Percentiles rank a stretch among this genome's conserved stretches.
Evolutionary conservation across 2,113 vertebrate species (phyloP).

Genomic region (Fulmarus glacialis): DNA sequence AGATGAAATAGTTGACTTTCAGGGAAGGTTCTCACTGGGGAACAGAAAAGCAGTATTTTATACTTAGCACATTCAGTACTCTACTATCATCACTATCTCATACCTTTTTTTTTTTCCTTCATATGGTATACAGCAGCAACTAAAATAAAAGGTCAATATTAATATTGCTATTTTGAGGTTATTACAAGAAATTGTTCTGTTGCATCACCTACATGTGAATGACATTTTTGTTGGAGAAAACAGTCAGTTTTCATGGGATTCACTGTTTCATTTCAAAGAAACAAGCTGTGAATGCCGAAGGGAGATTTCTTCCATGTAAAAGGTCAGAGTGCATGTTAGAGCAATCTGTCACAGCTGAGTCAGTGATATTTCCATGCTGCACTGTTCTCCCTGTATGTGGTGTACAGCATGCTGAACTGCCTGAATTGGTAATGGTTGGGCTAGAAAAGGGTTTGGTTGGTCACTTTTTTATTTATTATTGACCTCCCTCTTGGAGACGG

Average conservation of each 20-base stretch:
- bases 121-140: not conserved
- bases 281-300: not conserved
- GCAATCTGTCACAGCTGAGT: not conserved
- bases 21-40: not conserved
- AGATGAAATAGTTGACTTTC: not conserved
- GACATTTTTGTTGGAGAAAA: not conserved
- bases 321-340: not conserved
- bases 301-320: not conserved
- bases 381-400: not conserved
- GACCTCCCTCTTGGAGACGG: not conserved
- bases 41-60: not conserved
- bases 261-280: conserved; percentile 19
- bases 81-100: not conserved
- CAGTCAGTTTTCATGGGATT: not conserved
- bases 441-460: not conserved
- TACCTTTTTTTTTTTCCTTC: not conserved
- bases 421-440: not conserved
- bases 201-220: not conserved
- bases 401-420: not conserved
- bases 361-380: not conserved
- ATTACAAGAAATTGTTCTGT: not conserved
- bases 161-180: not conserved
- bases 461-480: not conserved
- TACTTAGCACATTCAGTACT: not conserved
- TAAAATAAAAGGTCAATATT: not conserved